Base-by-base conservation (phyloP, 2,113 vertebrate species). In the Muscicapa adusta region DNA sequence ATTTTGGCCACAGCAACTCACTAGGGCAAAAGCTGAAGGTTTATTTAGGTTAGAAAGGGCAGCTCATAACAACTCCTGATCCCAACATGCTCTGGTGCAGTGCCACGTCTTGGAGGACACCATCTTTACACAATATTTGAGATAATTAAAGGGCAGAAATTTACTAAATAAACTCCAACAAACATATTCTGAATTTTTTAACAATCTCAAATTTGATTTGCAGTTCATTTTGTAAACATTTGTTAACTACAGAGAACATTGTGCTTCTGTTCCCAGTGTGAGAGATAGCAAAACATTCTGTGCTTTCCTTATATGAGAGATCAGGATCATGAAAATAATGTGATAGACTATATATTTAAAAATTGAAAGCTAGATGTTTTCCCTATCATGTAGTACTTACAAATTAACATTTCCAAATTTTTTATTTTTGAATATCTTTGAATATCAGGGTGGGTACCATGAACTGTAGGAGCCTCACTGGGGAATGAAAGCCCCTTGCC, bases 51-150 rank as follows among this genome's bases (percentile, higher is more conserved):
- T 42, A 9, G 77, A 79, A 57, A 25, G 36, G 62, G 53, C 53
- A 68, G 66, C 19, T 43, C 2, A 0, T 8, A 36, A 38, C 51
- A 51, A 1, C 28, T 71, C 36, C 25, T 13, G 43, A 24, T 40
- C 38, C 56, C 63, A 43, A 6, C 2, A 0, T 0, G 13, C 28
- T 63, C 8, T 5, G 9, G 19, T 48, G 10, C 0, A 0, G 42
- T 51, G 47, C 68, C 28, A 1, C 0, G 0, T 45, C 81, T 57
- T 45, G 66, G 26, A 68, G 36, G 20, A 67, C 12, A 1, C 51
- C 31, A 65, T 57, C 89, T 90, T 93, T 17, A 28, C 31, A 60
- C 57, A 85, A 65, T 16, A 50, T 50, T 67, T 60, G 31, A 82
- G 84, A 73, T 67, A 84, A 91, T 34, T 53, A 54, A 91, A 94